phyloP scores from a whole-genome alignment of 1,140 invertebrate species.

The Brachionus angularis region DNA sequence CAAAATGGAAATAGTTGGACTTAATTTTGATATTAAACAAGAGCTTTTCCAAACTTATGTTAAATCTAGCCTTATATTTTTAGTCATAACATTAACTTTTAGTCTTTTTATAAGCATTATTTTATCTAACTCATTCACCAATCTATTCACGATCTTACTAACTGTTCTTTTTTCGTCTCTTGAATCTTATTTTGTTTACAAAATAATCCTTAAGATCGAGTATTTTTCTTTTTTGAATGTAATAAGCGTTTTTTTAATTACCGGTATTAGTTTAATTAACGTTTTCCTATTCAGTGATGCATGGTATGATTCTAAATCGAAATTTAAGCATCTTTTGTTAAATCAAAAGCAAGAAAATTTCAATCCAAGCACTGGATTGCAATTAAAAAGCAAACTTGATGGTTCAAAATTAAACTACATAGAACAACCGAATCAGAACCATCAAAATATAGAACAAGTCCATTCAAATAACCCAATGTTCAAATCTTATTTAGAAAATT shows the following conservation, averaged over 20 bases:
- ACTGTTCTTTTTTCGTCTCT: conserved; percentile 2
- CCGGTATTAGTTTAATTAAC: neutral
- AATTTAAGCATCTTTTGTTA: conserved; percentile 16
- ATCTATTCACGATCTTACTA: too few relatives aligned
- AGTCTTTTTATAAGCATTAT: neutral
- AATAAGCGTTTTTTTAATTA: neutral
- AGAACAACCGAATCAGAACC: too few relatives aligned
- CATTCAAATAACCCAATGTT: conserved; percentile 2
- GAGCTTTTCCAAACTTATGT: conserved; percentile 1
- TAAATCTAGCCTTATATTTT: neutral
- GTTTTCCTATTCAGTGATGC: conserved; percentile 1
- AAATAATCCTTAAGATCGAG: conserved; percentile 1
- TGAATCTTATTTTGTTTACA: conserved; percentile 22
- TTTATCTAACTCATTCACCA: too few relatives aligned
- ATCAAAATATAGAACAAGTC: neutral
- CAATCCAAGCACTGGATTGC: neutral
- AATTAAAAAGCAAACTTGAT: neutral
- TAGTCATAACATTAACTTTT: neutral
- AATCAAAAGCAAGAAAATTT: conserved; percentile 4
- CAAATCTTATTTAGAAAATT: conserved; percentile 10
- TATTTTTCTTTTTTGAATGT: conserved; percentile 35
- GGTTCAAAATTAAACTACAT: too few relatives aligned
- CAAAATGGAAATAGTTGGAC: neutral
- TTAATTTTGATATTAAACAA: conserved; percentile 41
- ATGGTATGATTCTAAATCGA: conserved; percentile 4